Percentiles rank a stretch among this genome's conserved stretches.
Conservation (phyloP, 2,797 vertebrate species). For the Zalophus californianus region DNA sequence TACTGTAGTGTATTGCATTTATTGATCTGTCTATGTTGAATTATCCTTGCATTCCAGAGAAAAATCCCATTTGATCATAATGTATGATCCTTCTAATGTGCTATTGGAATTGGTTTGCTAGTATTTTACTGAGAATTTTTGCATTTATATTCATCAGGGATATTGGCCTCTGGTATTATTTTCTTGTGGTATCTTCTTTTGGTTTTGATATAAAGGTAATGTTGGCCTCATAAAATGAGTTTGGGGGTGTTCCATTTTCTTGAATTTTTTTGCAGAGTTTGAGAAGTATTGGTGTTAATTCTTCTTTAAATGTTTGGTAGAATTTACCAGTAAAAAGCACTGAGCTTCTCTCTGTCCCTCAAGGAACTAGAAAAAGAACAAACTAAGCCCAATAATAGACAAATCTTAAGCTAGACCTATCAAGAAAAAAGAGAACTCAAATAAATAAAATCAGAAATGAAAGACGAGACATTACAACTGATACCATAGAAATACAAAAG, state of each 20-base stretch:
- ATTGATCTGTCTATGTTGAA: not conserved
- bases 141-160: not conserved
- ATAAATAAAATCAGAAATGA: not conserved
- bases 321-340: not conserved
- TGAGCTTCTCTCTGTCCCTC: not conserved
- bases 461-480: not conserved
- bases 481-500: not conserved
- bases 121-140: not conserved
- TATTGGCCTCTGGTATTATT: not conserved
- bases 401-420: not conserved
- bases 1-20: not conserved
- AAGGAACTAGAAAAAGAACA: not conserved
- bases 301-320: not conserved
- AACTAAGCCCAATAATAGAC: not conserved
- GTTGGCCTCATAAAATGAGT: not conserved
- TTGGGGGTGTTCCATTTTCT: not conserved
- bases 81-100: not conserved
- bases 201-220: not conserved
- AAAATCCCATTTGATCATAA: not conserved
- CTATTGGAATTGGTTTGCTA: not conserved
- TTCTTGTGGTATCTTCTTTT: not conserved
- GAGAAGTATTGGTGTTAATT: not conserved
- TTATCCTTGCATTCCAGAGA: not conserved
- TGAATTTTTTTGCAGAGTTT: not conserved
- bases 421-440: not conserved